Base-by-base conservation (phyloP, 2,888 invertebrate species). In the Amblyteles armatorius region DNA sequence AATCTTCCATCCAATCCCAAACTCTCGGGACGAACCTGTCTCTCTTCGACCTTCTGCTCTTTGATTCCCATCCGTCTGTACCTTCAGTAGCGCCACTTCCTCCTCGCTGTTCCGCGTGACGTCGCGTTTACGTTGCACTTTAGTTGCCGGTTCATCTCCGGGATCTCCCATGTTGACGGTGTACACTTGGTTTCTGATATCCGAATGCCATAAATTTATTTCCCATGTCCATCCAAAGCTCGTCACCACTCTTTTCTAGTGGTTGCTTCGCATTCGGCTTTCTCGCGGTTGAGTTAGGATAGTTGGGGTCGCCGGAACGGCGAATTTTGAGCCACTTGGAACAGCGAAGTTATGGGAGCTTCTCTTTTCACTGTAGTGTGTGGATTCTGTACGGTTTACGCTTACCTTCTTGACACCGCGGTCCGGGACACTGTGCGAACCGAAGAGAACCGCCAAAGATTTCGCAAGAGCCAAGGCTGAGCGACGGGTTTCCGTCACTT, bases 401-500 rank as follows among this genome's bases (percentile, higher is more conserved):
- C 52, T 67, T 76, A 65, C 67, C n/a, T 52, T 36, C 67, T 67
- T 13, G 67, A 40, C 50, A 52, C 26, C 11, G 3, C 22, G 33
- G 36, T 4, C 33, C 36, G 5, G 36, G 50, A 16, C 50, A 76
- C 19, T 36, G 22, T 29, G 57, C 26, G 36, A 40, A 67, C 67
- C 65, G 40, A 79, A 22, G 60, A 26, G 52, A 83, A 73, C 40
- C 60, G 48, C 19, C 60, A 11, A 74, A 57, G 57, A 44, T 80
- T 83, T 83, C 79, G 74, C 74, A 79, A 76, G 79, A 72, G 55
- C 40, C 57, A 83, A 69, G 22, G 73, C 81, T 36, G 33, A 65
- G 29, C 65, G 73, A 11, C 84, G 76, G 79, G 60, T 86, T 88
- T 87, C 83, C 85, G 78, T 87, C 85, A 84, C 84, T 84, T 87